These are phyloP conservation scores for Buceros bicornis DNA, from an alignment of 2,797 vertebrate species.

Conservation along the genomic window DNA sequence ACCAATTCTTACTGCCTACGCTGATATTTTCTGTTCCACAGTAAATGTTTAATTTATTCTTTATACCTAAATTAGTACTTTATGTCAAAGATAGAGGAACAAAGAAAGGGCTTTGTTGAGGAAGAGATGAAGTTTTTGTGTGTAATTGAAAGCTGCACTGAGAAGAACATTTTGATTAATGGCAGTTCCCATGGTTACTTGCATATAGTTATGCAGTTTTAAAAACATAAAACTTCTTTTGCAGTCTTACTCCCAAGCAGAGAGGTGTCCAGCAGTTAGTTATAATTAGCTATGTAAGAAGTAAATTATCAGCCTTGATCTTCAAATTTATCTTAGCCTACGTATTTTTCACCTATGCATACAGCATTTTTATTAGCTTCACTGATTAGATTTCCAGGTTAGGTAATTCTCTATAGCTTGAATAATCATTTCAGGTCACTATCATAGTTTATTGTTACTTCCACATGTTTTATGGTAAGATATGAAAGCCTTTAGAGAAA, in stretches of 20 bases:
- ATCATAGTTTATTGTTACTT: neutral
- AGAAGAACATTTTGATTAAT: slow-evolving; percentile 32
- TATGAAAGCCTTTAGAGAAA: neutral
- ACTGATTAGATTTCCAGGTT: neutral
- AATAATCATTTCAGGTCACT: neutral
- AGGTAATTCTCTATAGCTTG: neutral
- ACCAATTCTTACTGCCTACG: neutral
- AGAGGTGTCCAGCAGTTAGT: neutral
- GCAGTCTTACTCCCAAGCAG: neutral
- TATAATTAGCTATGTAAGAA: slow-evolving; percentile 3
- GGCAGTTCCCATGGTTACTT: slow-evolving; percentile 36
- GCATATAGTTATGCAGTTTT: slow-evolving; percentile 28
- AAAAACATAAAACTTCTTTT: slow-evolving; percentile 7
- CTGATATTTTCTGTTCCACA: slow-evolving; percentile 16
- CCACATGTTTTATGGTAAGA: neutral
- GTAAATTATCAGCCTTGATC: slow-evolving; percentile 1
- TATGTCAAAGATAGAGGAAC: slow-evolving; percentile 8
- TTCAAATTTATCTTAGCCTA: neutral
- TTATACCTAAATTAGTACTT: slow-evolving; percentile 41
- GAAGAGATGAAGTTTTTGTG: neutral
- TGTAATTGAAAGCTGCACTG: slow-evolving; percentile 20
- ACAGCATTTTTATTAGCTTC: neutral
- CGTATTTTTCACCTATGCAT: neutral
- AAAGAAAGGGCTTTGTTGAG: neutral
- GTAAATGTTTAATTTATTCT: slow-evolving; percentile 12